Conservation (phyloP, 1,140 invertebrate species). For the Habropoda laboriosa region DNA sequence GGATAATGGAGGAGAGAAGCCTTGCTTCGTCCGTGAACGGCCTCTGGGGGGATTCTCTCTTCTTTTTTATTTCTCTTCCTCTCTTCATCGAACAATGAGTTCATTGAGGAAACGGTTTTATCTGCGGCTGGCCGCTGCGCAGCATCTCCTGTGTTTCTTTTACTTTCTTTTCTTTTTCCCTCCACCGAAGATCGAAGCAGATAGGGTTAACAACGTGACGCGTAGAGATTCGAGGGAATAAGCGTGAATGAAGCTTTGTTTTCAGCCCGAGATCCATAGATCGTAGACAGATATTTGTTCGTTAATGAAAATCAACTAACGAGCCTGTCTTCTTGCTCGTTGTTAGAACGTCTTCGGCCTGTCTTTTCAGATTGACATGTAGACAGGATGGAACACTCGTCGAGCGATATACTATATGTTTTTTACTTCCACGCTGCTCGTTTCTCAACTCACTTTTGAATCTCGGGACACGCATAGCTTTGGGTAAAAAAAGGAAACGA, state of each 20-base stretch:
- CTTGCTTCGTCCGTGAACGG: too few relatives aligned
- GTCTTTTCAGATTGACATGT: neutral
- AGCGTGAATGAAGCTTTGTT: constrained; percentile 26
- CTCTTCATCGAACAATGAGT: constrained; percentile 27
- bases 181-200: neutral
- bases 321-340: constrained; percentile 1
- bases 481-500: neutral
- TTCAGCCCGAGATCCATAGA: too few relatives aligned
- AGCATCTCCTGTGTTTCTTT: neutral
- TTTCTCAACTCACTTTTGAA: neutral
- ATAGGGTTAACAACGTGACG: neutral
- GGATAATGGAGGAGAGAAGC: too few relatives aligned
- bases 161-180: too few relatives aligned
- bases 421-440: neutral
- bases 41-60: too few relatives aligned
- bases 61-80: too few relatives aligned
- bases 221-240: constrained; percentile 14
- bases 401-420: neutral
- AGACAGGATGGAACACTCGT: neutral
- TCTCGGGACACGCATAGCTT: neutral
- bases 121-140: neutral
- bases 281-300: neutral
- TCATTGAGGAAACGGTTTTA: constrained; percentile 15
- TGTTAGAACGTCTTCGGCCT: neutral
- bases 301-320: constrained; percentile 19